A percentile compares a stretch with the other conserved stretches of the same genome.
Evolutionary conservation across 30 jellyfish, hydroid and myxozoan genomes (phyloP).

Genomic region (Chironex yamaguchii): DNA sequence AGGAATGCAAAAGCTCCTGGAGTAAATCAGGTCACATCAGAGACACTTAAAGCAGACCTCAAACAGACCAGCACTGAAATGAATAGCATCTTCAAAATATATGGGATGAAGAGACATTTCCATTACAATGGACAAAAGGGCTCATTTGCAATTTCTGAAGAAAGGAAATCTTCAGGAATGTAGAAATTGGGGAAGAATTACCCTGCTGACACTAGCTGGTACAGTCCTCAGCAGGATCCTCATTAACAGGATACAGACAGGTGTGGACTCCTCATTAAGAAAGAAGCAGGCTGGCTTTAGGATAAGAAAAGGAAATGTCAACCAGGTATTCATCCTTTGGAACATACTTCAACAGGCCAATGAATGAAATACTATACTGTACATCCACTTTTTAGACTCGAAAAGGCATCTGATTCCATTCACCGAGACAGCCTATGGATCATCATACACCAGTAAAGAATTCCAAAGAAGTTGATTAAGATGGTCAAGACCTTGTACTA

Average conservation of each 20-base stretch:
- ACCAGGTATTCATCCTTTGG: neutral
- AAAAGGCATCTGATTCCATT: neutral
- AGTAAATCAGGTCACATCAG: neutral
- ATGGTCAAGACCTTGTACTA: neutral
- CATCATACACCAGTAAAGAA: neutral
- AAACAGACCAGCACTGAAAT: neutral
- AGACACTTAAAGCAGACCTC: neutral
- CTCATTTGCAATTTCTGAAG: too few species aligned
- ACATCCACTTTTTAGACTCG: neutral
- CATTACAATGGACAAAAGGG: too few species aligned
- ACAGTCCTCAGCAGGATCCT: neutral
- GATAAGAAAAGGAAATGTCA: neutral
- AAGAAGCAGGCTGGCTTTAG: neutral
- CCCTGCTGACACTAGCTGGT: neutral
- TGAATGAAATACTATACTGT: neutral
- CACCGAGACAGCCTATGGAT: neutral
- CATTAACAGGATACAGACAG: neutral
- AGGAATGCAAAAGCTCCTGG: neutral
- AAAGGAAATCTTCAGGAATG: neutral
- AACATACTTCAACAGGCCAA: neutral
- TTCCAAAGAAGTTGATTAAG: neutral
- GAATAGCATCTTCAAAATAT: neutral
- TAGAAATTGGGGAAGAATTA: neutral
- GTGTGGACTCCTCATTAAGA: neutral
- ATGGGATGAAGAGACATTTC: neutral